Base-by-base conservation (phyloP, 2,797 vertebrate genomes). In the Karalla daura region DNA sequence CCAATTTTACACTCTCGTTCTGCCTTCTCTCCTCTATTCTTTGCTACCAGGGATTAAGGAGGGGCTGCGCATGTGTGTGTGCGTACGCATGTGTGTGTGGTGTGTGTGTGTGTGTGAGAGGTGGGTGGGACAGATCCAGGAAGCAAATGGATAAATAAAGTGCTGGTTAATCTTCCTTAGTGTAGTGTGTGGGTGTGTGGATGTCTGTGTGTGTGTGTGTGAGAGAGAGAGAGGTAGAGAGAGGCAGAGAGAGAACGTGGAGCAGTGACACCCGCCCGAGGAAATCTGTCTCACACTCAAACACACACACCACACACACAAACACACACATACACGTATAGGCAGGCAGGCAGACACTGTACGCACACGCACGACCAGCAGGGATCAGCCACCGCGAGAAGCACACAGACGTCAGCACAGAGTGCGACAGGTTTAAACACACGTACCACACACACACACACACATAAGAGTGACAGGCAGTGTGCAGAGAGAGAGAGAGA, bases 341-440 rank as follows among this genome's bases (percentile, higher is more conserved):
- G 18, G 18, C 54, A 59, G 63, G 25, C 45, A 54, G 50, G 46
- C 74, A 62, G 49, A 71, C 59, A 54, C 58, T 39, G 35, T 21
- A 35, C 46, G 30, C 24, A 74, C 77, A 77, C 37, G 50, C 35
- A 1, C 45, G 18, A 86, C 80, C 81, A 76, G 88, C 81, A 68
- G 74, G 86, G 92, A 93, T 92, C 93, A 92, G 90, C 91, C 91
- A 87, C 91, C 91, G 88, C 86, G 91, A 93, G 94, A 94, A 94
- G 80, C 74, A 85, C 71, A 80, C 80, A 46, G 71, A 83, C 74
- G 53, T 86, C 84, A 86, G 76, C 80, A 78, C 68, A 63, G 78
- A 86, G 74, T 74, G 76, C 63, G 78, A 80, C 80, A 78, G 76
- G 71, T 89, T 87, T 86, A 83, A n/a, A n/a, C n/a, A n/a, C n/a